Evolutionary conservation across 2,888 invertebrate genomes (phyloP), one percentile per base, ranked within the genome.

Genomic region (Pammene aurita): DNA sequence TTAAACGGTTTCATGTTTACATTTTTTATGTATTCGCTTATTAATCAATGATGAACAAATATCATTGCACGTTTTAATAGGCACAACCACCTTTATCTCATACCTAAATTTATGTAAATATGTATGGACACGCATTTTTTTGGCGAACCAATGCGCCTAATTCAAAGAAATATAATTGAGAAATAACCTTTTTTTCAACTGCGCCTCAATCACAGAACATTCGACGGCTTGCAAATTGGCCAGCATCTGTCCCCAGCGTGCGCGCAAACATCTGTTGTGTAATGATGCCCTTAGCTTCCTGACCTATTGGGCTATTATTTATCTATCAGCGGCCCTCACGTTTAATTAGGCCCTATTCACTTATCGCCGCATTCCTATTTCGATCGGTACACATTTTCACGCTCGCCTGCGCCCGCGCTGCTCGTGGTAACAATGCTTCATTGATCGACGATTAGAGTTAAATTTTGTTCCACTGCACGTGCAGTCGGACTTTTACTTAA

Each of bases 271-370:
- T 74, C 71, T 74, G 72, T 66, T 67, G 66, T 62, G 66, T 70
- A 67, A 72, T 66, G 67, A 71, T 76, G 80, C 82, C 83, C 84
- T 84, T 79, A 79, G 79, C 80, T 79, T 79, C 80, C 83, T 84
- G 86, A 86, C 85, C 83, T 83, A 83, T 80, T 78, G 77, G 73
- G 76, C 80, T 76, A 80, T 83, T 82, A 79, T 84, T 69, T 83
- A 84, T 87, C 84, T 85, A 83, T 82, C 78, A 81, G 73, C 76
- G 80, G 77, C 85, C 84, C 86, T 84, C 80, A 76, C 77, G 77
- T 84, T 84, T 91, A 91, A 92, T 90, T 92, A 90, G 86, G 75
- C 76, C 79, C 86, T 88, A 91, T 90, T 91, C 88, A 89, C 80
- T 87, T 89, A 88, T 88, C 87, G 78, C 78, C 84, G 79, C 83